Evolutionary conservation across 2,797 vertebrate species (phyloP), one percentile per base, ranked within the genome.

Genomic region (Acanthiza pusilla): DNA sequence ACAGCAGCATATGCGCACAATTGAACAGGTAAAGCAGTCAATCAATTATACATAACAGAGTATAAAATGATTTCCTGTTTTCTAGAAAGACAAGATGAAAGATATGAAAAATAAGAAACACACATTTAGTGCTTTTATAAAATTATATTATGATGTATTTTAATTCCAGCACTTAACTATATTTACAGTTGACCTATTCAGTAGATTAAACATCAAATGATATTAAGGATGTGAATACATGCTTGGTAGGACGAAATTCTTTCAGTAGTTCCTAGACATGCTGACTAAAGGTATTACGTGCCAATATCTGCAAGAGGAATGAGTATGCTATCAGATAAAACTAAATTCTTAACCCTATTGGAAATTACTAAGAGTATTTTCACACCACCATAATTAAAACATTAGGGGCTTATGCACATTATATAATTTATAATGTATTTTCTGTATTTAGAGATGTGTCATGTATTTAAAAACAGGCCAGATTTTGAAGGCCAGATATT

Each of bases 321-420:
- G 57, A 85, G 73, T 29, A 23, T 78, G 19, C 3, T 82, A 85
- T 77, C 54, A 83, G 7, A 17, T 47, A 70, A 91, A 82, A 43
- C 9, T 76, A 73, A 82, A 42, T 27, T 42, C 53, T 60, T 45
- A 45, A 51, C 53, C 29, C 51, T 82, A 76, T 17, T 86, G n/a
- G 42, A 86, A 95, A 96, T 91, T 75, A 74, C 10, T 89, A 67
- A 72, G 29, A 38, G 10, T 20, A 30, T 53, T 66, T 88, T 66
- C 25, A 34, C 18, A 67, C 8, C 8, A 40, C 14, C 45, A 5
- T 76, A 79, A 75, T 27, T 9, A 91, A 74, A 93, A 58, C 3
- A 66, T 27, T 10, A 54, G 9, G 34, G 4, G 5, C 13, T 61
- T 45, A 55, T 62, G 26, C 3, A 76, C 7, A 30, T 67, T 17